Percentiles rank a stretch among this genome's conserved stretches.
Evolutionary conservation across 2,113 vertebrate genomes (phyloP).

Genomic region (Indicator indicator): DNA sequence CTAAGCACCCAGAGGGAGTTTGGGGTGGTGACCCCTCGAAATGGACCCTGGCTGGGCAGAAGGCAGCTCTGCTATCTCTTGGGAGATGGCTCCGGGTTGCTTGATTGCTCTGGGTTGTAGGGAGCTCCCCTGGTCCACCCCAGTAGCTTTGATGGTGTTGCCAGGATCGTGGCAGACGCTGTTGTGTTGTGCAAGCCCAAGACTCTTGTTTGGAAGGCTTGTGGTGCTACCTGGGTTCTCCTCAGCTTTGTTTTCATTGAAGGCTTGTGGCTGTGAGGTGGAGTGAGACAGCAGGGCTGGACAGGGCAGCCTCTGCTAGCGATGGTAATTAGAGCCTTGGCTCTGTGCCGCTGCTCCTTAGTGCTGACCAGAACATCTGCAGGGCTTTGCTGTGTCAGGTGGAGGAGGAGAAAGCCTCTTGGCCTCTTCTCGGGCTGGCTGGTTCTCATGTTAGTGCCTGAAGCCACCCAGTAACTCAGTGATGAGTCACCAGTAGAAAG

Average conservation of each 20-base stretch:
- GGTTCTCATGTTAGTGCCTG: background rate
- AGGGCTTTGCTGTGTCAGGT: background rate
- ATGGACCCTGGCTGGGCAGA: background rate
- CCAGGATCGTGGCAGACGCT: fast-evolving
- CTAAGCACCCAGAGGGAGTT: background rate
- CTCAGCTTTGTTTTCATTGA: background rate
- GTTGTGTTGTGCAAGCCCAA: background rate
- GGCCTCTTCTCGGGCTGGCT: background rate
- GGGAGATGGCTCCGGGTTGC: background rate
- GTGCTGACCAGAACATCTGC: background rate
- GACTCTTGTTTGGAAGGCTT: fast-evolving
- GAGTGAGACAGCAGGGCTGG: background rate
- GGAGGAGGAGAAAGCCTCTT: background rate
- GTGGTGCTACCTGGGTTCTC: background rate
- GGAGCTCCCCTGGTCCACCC: background rate
- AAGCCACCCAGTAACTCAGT: background rate
- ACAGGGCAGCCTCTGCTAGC: background rate
- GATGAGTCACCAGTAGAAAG: background rate
- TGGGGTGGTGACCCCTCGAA: background rate
- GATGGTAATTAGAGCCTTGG: background rate
- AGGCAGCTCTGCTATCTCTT: background rate
- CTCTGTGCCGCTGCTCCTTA: fast-evolving
- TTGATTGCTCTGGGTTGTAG: background rate
- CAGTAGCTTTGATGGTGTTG: background rate
- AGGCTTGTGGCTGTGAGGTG: fast-evolving